These are phyloP conservation scores for Eupsilia transversa DNA, from an alignment of 2,888 invertebrate species.

Conservation along the genomic window DNA sequence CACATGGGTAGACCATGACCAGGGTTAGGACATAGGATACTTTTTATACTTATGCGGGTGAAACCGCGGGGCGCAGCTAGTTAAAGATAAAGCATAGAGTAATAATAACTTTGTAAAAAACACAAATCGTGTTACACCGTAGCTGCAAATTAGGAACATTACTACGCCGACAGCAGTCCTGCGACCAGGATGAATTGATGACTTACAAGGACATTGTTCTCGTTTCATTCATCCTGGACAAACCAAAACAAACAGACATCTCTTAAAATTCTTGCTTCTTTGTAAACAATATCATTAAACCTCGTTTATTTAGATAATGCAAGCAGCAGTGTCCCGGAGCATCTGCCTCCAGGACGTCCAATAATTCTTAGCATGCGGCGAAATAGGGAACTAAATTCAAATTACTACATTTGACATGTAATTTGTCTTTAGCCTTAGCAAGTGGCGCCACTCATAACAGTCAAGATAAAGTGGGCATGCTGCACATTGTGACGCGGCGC, in stretches of 20 bases:
- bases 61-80: no score
- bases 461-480: conserved; percentile 32
- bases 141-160: conserved; percentile 9
- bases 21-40: no score
- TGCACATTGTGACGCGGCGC: conserved; percentile 70
- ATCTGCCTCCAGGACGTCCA: conserved; percentile 18
- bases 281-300: conserved; percentile 7
- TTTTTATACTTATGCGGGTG: no score
- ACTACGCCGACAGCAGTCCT: neutral
- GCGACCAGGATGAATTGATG: neutral
- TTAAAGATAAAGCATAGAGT: no score
- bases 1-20: no score
- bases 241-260: neutral
- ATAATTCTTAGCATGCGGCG: neutral
- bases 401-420: neutral
- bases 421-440: neutral
- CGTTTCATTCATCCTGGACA: neutral
- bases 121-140: conserved; percentile 10
- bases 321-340: conserved; percentile 9
- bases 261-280: neutral
- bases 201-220: neutral
- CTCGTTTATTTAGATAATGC: conserved; percentile 29
- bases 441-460: neutral
- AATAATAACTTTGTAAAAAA: neutral
- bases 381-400: neutral